Evolutionary conservation across 2,113 vertebrate genomes (phyloP).

Genomic region (Dasypus novemcinctus): DNA sequence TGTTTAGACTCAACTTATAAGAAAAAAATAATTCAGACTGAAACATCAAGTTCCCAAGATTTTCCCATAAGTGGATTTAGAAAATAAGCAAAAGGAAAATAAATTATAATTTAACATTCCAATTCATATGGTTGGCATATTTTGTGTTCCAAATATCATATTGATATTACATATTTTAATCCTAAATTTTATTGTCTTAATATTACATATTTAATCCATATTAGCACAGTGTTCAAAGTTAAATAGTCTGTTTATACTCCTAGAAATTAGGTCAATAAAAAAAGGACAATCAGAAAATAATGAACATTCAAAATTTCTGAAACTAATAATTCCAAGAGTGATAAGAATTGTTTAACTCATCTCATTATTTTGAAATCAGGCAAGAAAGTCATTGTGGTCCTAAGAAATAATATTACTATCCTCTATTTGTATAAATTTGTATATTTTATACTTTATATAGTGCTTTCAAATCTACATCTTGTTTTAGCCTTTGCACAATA

Average conservation of each 20-base stretch:
- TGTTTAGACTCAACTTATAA: constrained; percentile 21
- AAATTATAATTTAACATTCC: constrained; percentile 22
- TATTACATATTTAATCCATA: constrained; percentile 35
- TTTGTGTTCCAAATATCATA: not conserved
- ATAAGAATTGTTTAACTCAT: not conserved
- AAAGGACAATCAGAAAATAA: not conserved
- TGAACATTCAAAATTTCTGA: not conserved
- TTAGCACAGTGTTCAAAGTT: not conserved
- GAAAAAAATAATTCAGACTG: not conserved
- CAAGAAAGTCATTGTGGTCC: not conserved
- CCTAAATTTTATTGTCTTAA: not conserved
- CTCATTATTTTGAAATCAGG: constrained; percentile 16
- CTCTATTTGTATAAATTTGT: not conserved
- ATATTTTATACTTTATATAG: not conserved
- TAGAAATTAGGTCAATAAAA: not conserved
- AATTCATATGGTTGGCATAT: not conserved
- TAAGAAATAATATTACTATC: not conserved
- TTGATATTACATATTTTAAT: not conserved
- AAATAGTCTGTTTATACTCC: not conserved
- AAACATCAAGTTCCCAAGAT: constrained; percentile 36
- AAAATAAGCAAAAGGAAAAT: not conserved
- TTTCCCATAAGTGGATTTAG: not conserved
- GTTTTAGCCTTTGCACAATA: not conserved
- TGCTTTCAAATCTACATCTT: not conserved
- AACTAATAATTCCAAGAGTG: not conserved